These are phyloP conservation scores for Trogon surrucura DNA, from an alignment of 2,113 vertebrate genomes.

Conservation along the genomic window DNA sequence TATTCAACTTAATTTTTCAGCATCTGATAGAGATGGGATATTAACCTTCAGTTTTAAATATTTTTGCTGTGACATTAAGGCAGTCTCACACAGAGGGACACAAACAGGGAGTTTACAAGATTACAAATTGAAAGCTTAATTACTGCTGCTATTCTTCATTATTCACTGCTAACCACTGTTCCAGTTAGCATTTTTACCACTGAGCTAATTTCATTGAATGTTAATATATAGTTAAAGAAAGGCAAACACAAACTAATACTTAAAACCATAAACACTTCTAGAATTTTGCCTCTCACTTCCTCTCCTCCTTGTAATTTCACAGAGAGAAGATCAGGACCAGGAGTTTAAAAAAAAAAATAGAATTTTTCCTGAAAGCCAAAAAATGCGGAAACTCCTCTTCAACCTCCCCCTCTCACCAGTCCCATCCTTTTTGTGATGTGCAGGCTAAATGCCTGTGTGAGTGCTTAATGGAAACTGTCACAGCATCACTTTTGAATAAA, in stretches of 20 bases:
- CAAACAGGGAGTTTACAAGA: not conserved
- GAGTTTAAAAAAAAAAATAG: not conserved
- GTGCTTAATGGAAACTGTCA: not conserved
- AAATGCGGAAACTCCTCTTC: not conserved
- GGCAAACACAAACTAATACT: not conserved
- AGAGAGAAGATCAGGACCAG: not conserved
- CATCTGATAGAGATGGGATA: not conserved
- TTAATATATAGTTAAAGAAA: not conserved
- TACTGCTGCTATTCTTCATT: not conserved
- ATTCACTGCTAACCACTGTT: not conserved
- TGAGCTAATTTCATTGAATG: not conserved
- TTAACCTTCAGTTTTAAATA: not conserved
- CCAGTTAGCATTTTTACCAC: not conserved
- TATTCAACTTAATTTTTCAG: not conserved
- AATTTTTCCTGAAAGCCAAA: not conserved
- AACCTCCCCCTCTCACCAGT: not conserved
- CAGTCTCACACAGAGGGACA: not conserved
- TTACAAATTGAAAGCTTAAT: not conserved
- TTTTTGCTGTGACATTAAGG: not conserved
- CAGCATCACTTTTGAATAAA: not conserved
- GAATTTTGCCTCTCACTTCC: not conserved
- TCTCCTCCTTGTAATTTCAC: not conserved
- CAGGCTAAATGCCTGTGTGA: not conserved
- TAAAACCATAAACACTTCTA: not conserved
- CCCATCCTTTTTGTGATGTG: not conserved